Conservation (phyloP, 2,888 invertebrate genomes). For the Amphipoea oculea region DNA sequence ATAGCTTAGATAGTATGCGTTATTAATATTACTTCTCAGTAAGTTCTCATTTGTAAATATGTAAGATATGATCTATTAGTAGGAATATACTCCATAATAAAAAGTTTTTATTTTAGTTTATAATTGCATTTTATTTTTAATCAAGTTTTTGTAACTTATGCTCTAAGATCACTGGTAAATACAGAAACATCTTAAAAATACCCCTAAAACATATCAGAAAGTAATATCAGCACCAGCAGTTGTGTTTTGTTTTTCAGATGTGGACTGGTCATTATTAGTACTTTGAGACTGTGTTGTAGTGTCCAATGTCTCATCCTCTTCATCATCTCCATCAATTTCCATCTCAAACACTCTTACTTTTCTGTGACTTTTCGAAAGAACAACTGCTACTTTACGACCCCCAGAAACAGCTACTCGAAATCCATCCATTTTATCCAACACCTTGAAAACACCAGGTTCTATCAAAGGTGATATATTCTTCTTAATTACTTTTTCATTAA, state of each 20-base stretch:
- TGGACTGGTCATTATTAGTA: constrained; percentile 77
- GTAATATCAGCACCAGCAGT: constrained; percentile 69
- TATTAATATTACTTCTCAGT: constrained; percentile 15
- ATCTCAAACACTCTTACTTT: constrained; percentile 97
- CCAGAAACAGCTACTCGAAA: constrained; percentile 96
- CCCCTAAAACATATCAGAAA: constrained; percentile 53
- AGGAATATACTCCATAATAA: constrained; percentile 40
- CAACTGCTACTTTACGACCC: constrained; percentile 95
- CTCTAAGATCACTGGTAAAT: not conserved
- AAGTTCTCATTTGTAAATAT: constrained; percentile 38
- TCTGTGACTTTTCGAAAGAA: constrained; percentile 94
- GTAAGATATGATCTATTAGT: constrained; percentile 45
- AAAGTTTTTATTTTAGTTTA: constrained; percentile 57
- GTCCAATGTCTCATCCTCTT: constrained; percentile 92
- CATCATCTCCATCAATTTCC: constrained; percentile 98
- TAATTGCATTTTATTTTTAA: constrained; percentile 37
- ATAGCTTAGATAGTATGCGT: constrained; percentile 23
- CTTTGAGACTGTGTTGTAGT: constrained; percentile 83
- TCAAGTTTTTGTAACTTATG: constrained; percentile 2
- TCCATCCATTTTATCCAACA: constrained; percentile 92
- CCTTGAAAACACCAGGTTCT: constrained; percentile 89
- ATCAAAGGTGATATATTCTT: constrained; percentile 90
- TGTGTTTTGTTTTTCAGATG: constrained; percentile 73
- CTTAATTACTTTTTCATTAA: constrained; percentile 84
- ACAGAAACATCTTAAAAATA: not conserved